Evolutionary conservation across 2,888 invertebrate genomes (phyloP), one percentile per base, ranked within the genome.

Genomic region (Gandaritis pyraliata): DNA sequence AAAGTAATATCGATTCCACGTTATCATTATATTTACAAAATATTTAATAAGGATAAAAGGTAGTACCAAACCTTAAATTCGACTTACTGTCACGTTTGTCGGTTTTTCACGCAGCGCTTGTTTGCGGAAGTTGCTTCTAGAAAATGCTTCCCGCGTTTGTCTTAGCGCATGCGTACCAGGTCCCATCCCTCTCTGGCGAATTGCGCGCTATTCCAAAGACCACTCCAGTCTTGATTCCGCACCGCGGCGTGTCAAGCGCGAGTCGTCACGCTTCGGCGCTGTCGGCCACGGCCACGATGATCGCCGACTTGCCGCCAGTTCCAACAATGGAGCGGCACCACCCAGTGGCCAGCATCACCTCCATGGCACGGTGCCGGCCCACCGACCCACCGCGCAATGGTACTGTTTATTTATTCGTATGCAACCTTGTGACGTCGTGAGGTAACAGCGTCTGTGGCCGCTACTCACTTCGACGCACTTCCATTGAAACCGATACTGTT

Each of bases 141-240:
- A 87, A 87, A 73, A 72, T 75, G 71, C 80, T 90, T 88, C 90
- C 88, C 88, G 88, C 89, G 84, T 84, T 84, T 76, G 69, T 72
- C 68, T 72, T 64, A 54, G 83, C 91, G 90, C 91, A 90, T 90
- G 90, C 90, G 90, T 78, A 64, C 53, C 59, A 66, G 68, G 60
- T 73, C 75, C 79, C 78, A 75, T 87, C 85, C 83, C 81, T 84
- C 81, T 83, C 82, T 72, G 74, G 75, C 82, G 78, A 80, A 82
- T 77, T 86, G 85, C 89, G 87, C 87, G 86, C 82, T 66, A 68
- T 70, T 67, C 59, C 58, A 50, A 59, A 64, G 62, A 61, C 38
- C 47, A 55, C 52, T 58, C 62, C 88, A 87, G 89, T 87, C 80
- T 76, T 71, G 73, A 81, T 69, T 82, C 86, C 86, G 87, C 87